Conservation (phyloP, 2,797 vertebrate species). For the Cichlasoma orientale region DNA sequence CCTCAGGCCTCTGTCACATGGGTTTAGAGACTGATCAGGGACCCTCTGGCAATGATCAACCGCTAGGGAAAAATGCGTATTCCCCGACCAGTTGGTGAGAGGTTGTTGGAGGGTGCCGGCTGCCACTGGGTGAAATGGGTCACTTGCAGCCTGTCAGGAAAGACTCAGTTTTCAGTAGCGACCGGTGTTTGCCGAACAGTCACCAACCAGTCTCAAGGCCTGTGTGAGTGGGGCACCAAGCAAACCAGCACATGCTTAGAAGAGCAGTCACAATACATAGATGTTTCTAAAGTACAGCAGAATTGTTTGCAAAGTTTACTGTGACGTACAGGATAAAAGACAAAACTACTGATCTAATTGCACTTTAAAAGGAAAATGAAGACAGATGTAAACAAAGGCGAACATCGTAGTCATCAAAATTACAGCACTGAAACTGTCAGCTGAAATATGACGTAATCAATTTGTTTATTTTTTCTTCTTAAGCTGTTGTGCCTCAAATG, state of each 20-base stretch:
- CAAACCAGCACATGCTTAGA: background rate
- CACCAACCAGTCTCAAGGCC: no score
- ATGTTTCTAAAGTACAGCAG: background rate
- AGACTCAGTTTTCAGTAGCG: no score
- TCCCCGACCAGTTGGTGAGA: no score
- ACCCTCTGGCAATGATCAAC: no score
- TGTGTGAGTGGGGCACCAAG: no score
- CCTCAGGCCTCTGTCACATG: no score
- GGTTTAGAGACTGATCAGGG: no score
- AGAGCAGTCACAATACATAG: background rate
- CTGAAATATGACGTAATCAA: conserved; percentile 30
- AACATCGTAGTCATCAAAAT: background rate
- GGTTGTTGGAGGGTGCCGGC: no score
- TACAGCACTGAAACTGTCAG: background rate
- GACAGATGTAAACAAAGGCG: background rate
- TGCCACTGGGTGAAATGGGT: no score
- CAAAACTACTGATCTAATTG: background rate
- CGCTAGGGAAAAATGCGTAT: no score
- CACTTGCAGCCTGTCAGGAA: no score
- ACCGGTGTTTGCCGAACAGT: no score
- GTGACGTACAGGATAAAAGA: background rate
- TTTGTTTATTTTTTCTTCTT: conserved; percentile 27
- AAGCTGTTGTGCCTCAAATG: conserved; percentile 33
- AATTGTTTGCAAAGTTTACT: background rate
- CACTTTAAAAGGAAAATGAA: background rate